Percentiles rank a stretch among this genome's conserved stretches.
phyloP scores from a whole-genome alignment of 2,113 vertebrate genomes.

The Gymnogyps californianus region DNA sequence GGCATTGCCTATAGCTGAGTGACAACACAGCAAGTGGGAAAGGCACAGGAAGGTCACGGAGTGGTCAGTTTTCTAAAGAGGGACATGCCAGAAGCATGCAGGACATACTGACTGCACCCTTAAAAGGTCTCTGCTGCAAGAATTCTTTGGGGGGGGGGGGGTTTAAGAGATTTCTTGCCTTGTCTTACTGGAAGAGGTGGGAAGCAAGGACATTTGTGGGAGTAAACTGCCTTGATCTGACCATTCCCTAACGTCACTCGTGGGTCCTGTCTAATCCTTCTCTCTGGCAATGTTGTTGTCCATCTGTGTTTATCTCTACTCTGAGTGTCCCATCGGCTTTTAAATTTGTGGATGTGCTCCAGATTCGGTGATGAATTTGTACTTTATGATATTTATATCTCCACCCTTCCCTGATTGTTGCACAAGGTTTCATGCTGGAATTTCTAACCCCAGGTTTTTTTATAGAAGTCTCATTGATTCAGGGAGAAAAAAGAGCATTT shows the following conservation, averaged over 20 bases:
- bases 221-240: slow-evolving; percentile 7
- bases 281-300: slow-evolving; percentile 24
- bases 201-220: not conserved
- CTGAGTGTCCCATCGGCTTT: not conserved
- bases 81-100: not conserved
- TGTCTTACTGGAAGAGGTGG: slow-evolving; percentile 22
- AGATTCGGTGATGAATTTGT: slow-evolving; percentile 29
- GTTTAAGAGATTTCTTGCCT: slow-evolving; percentile 19
- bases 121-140: slow-evolving; percentile 5
- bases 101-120: not conserved
- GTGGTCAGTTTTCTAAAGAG: not conserved
- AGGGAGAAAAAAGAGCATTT: not conserved
- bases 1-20: not conserved
- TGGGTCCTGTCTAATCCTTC: slow-evolving; percentile 22
- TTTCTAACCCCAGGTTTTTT: slow-evolving; percentile 17
- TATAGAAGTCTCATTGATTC: not conserved
- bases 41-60: not conserved
- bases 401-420: slow-evolving; percentile 35
- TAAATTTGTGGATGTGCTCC: slow-evolving; percentile 46
- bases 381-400: slow-evolving; percentile 44
- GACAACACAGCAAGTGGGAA: not conserved
- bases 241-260: not conserved
- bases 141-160: slow-evolving; percentile 9
- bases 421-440: slow-evolving; percentile 6
- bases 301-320: slow-evolving; percentile 64